These are phyloP conservation scores for Valencia hispanica DNA, from an alignment of 2,797 vertebrate genomes.

Conservation along the genomic window DNA sequence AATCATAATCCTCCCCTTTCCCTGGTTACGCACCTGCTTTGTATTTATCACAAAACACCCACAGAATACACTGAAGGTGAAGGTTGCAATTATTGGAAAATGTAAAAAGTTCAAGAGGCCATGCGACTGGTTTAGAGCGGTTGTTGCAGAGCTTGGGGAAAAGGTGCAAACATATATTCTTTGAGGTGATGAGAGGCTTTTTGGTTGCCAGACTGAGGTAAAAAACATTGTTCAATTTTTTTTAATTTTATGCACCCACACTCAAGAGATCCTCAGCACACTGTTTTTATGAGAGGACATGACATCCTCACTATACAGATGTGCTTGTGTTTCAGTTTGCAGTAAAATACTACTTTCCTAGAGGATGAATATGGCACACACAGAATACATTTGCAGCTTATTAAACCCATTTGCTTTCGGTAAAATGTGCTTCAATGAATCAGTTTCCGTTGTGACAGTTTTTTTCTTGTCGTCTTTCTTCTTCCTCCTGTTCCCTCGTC, in stretches of 20 bases:
- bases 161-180: neutral
- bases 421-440: slow-evolving; percentile 8
- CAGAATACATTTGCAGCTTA: neutral
- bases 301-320: neutral
- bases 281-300: neutral
- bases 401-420: slow-evolving; percentile 8
- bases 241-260: neutral
- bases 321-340: slow-evolving; percentile 4
- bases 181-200: neutral
- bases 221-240: slow-evolving; percentile 6
- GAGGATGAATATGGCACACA: neutral
- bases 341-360: neutral
- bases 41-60: neutral
- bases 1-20: neutral
- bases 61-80: neutral
- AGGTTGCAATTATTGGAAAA: no score
- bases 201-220: neutral
- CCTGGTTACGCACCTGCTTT: neutral
- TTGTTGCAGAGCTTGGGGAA: no score
- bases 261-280: slow-evolving; percentile 8
- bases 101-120: no score
- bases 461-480: slow-evolving; percentile 16
- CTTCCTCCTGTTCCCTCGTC: slow-evolving; percentile 1
- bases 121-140: no score
- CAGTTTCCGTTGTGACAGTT: neutral